Percentiles rank a stretch among this genome's conserved stretches.
phyloP scores from a whole-genome alignment of 2,888 invertebrate genomes.

The Trachelus troglodyta region DNA sequence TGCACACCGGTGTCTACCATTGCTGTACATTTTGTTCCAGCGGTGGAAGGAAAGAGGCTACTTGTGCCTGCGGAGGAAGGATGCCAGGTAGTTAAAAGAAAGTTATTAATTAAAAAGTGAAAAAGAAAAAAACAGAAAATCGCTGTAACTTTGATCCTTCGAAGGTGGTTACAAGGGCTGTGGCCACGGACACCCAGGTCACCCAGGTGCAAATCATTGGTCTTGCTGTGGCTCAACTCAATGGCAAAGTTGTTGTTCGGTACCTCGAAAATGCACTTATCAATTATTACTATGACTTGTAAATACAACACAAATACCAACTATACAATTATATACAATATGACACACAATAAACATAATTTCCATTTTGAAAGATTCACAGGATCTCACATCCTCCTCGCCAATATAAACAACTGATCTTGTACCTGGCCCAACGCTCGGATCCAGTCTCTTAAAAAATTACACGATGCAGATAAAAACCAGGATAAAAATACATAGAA shows the following conservation, averaged over 20 bases:
- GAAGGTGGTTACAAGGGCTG: constrained; percentile 73
- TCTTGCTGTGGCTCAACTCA: constrained; percentile 77
- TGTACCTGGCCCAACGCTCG: not conserved
- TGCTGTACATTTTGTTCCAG: constrained; percentile 87
- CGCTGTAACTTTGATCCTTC: constrained; percentile 12
- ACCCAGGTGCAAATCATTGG: constrained; percentile 85
- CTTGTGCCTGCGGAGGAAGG: constrained; percentile 78
- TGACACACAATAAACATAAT: not conserved
- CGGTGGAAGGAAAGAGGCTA: constrained; percentile 76
- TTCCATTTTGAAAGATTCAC: not conserved
- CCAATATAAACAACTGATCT: not conserved
- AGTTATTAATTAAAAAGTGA: constrained; percentile 7
- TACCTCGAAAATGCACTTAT: constrained; percentile 40
- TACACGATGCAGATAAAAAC: not conserved
- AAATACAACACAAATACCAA: not conserved
- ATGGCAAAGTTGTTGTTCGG: constrained; percentile 47
- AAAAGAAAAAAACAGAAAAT: constrained; percentile 7
- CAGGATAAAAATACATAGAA: not conserved
- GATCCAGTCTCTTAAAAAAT: not conserved
- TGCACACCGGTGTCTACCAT: constrained; percentile 80
- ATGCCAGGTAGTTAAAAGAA: constrained; percentile 73
- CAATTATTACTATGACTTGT: constrained; percentile 41
- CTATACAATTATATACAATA: not conserved
- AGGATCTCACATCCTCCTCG: not conserved
- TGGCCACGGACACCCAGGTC: constrained; percentile 84